Base-by-base conservation (phyloP, 1,140 invertebrate species). In the Heliconius hewitsoni region DNA sequence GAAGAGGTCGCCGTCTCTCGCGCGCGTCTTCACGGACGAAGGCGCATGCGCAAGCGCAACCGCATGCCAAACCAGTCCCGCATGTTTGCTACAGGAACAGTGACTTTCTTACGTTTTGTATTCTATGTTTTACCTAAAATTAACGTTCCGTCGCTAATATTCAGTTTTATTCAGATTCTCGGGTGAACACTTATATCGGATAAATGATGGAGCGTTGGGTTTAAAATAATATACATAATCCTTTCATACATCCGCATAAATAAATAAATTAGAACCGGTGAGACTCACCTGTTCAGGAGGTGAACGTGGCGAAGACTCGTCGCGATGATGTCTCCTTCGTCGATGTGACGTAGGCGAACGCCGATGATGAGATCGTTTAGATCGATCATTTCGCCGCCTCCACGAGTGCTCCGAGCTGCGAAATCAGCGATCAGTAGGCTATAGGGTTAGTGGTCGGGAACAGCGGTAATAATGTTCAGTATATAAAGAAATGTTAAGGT, bases 361-460 rank as follows among this genome's bases (percentile, higher is more conserved):
- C 85, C 94, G 95, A 85, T 96, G 95, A 86, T 96, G 95, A 83
- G 95, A 96, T 84, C 95, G 93, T 93, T 96, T 96, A 80, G 95
- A 96, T 81, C 95, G 95, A 90, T 96, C 95, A 93, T 95, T 95
- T 85, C 95, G 94, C 81, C 95, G 95, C 85, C 95, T 94, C 93
- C 95, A 95, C 88, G 95, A 95, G 88, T 95, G 95, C 92, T 96
- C 95, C 90, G 95, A 96, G 93, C 95, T 96, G 93, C 90, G 92
- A 91, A 93, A 94, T 94, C 88, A 92, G 88, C 90, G 90, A 91
- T 92, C 92, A 84, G 83, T 76, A 88, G 89, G 88, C 89, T 93
- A 78, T 92, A 93, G 91, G 91, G 92, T 93, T 93, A 92, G 91
- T 91, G 86, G 87, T 80, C 83, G 83, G 87, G 84, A 74, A 84